Conservation (phyloP, 2,888 invertebrate species). For the Drosophila suboccidentalis region DNA sequence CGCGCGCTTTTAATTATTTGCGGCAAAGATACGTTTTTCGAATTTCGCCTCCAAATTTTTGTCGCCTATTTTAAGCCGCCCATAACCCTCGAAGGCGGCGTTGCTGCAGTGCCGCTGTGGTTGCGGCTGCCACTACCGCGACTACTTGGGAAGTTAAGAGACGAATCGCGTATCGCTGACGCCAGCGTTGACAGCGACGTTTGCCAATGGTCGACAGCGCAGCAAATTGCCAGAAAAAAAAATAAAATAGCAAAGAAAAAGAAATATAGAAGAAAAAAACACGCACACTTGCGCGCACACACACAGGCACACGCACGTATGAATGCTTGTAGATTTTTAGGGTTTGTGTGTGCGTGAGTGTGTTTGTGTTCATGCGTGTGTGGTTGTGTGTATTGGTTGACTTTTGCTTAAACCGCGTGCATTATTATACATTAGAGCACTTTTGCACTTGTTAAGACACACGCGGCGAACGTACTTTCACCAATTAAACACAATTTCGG, state of each 20-base stretch:
- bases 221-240: slow-evolving; percentile 57
- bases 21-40: slow-evolving; percentile 18
- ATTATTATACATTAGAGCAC: slow-evolving; percentile 64
- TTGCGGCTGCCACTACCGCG: slow-evolving; percentile 9
- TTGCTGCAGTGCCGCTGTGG: slow-evolving; percentile 15
- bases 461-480: slow-evolving; percentile 32
- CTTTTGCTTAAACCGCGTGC: slow-evolving; percentile 69
- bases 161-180: slow-evolving; percentile 52
- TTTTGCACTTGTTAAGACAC: slow-evolving; percentile 41
- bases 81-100: slow-evolving; percentile 30
- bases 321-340: slow-evolving; percentile 43
- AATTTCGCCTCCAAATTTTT: slow-evolving; percentile 27
- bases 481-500: slow-evolving; percentile 41
- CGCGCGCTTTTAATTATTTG: slow-evolving; percentile 55
- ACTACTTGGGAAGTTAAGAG: slow-evolving; percentile 30
- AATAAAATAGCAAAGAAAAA: slow-evolving; percentile 55
- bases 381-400: slow-evolving; percentile 63
- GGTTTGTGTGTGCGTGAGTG: slow-evolving; percentile 51
- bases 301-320: slow-evolving; percentile 47
- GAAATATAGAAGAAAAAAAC: slow-evolving; percentile 61
- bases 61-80: slow-evolving; percentile 41
- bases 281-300: slow-evolving; percentile 60
- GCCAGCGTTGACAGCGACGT: slow-evolving; percentile 46
- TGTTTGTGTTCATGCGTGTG: slow-evolving; percentile 45
- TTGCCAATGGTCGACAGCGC: slow-evolving; percentile 59